Evolutionary conservation across 2,888 invertebrate species (phyloP), one percentile per base, ranked within the genome.

Genomic region (Pyrgus malvae): DNA sequence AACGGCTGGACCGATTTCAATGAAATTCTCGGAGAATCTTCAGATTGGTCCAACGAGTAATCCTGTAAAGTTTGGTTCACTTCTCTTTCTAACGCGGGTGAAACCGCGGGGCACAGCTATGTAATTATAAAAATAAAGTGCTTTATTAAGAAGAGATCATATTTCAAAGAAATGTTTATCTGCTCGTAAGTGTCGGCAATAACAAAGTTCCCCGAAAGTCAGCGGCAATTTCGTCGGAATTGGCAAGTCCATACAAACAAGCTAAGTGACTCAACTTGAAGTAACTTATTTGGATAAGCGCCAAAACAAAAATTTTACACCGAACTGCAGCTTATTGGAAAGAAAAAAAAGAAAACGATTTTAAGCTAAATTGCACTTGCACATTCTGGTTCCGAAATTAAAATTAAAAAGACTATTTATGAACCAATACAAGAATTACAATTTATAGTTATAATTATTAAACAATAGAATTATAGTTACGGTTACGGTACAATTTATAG

Each of bases 171-270:
- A 9, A 35, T 11, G 1, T 38, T 14, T 38, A 1, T 17, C 11
- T 19, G 3, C n/a, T 19, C 17, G 11, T 19, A 44, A 44, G 6
- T 19, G 8, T 11, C 19, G n/a, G 12, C n/a, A 58, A 49, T 55
- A 9, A 21, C 1, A 40, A 57, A 65, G 58, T 38, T 54, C 58
- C 60, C 57, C 74, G 73, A 75, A 73, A 73, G 67, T 61, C 42
- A 25, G 19, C 42, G 42, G 25, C 27, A 42, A 51, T 51, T 51
- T 53, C 29, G 37, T 41, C 31, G 40, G 35, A 51, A 51, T 45
- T 46, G 25, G 17, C 21, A 21, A 42, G 44, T 44, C 51, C 37
- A 38, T 37, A 44, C 35, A 44, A 56, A 56, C 33, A 49, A 45
- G 45, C 35, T 55, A 49, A 38, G 44, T 40, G 54, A 46, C 54